phyloP scores from a whole-genome alignment of 2,113 vertebrate species.

The Trochalopteron elliotii region DNA sequence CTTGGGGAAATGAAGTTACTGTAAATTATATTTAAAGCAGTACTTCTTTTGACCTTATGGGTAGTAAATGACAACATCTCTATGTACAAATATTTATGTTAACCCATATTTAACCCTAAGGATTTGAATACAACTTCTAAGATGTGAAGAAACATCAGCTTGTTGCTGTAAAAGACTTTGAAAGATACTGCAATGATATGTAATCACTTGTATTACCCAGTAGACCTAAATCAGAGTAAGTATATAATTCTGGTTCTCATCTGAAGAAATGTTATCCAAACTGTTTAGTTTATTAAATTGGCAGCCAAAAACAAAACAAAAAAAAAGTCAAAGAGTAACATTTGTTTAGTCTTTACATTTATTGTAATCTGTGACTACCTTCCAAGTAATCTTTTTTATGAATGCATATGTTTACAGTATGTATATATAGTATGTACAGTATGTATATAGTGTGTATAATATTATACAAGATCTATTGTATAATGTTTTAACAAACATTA shows the following conservation, averaged over 20 bases:
- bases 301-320: neutral
- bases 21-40: neutral
- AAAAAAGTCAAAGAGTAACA: neutral
- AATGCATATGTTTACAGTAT: neutral
- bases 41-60: neutral
- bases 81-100: slow-evolving; percentile 30
- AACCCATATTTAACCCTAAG: neutral
- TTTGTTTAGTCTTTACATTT: neutral
- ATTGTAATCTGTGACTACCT: neutral
- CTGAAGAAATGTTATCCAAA: neutral
- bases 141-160: neutral
- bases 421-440: neutral
- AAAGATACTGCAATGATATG: neutral
- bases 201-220: neutral
- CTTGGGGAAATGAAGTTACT: neutral
- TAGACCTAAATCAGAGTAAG: neutral
- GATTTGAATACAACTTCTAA: slow-evolving; percentile 1
- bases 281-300: neutral
- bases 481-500: neutral
- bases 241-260: neutral
- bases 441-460: neutral
- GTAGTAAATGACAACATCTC: neutral
- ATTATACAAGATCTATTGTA: neutral
- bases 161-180: neutral
- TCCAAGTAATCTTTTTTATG: neutral